A percentile compares a stretch with the other conserved stretches of the same genome.
These are phyloP conservation scores for Sitobion miscanthi DNA, from an alignment of 1,140 invertebrate species.

Conservation along the genomic window DNA sequence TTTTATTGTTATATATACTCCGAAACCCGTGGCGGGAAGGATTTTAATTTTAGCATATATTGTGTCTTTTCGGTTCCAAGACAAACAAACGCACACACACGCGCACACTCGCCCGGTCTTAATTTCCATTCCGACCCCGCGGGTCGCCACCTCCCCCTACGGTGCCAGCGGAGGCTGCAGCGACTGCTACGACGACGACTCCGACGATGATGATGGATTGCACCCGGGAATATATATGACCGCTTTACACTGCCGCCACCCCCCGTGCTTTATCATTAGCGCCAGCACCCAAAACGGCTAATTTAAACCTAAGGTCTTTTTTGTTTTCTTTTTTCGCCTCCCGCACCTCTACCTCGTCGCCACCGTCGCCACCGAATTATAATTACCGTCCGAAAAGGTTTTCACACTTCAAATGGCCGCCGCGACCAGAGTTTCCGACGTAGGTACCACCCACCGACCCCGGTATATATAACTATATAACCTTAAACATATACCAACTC, in stretches of 20 bases:
- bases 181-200: neutral
- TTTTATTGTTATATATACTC: slow-evolving; percentile 47
- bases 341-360: neutral
- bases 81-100: slow-evolving; percentile 44
- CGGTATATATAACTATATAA: neutral
- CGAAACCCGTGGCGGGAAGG: slow-evolving; percentile 40
- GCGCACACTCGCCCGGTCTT: neutral
- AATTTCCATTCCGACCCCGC: slow-evolving; percentile 39
- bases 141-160: neutral
- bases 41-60: slow-evolving; percentile 54
- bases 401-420: slow-evolving; percentile 31
- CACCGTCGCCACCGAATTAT: neutral
- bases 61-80: slow-evolving; percentile 49
- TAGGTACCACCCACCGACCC: neutral
- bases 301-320: slow-evolving; percentile 39
- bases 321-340: slow-evolving; percentile 23
- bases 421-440: neutral
- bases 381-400: slow-evolving; percentile 35
- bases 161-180: no score
- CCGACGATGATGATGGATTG: slow-evolving; percentile 48
- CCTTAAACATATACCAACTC: neutral
- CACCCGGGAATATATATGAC: neutral
- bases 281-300: slow-evolving; percentile 45
- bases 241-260: neutral
- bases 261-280: slow-evolving; percentile 48